Evolutionary conservation across 2,797 vertebrate species (phyloP), one percentile per base, ranked within the genome.

Genomic region (Serranus cabrilla): DNA sequence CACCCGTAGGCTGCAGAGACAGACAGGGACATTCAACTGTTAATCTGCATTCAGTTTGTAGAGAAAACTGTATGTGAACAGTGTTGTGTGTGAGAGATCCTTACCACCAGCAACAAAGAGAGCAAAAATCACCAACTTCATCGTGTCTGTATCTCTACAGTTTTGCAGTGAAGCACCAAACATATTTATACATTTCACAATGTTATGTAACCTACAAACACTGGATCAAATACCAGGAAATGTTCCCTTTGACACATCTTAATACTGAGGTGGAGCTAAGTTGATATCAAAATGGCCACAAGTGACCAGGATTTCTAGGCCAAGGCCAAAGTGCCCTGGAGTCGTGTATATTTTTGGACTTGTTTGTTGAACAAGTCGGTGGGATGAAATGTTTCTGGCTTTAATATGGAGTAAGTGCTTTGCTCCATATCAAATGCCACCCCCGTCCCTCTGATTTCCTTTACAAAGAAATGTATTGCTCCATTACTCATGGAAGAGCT

Each of bases 91-190:
- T 21, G 21, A 68, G 18, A 31, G 14, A 20, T 58, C 2, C 91
- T 91, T 91, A 95, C 95, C 94, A 27, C 92, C 91, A 63, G 82
- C 94, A 37, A 94, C 87, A 47, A 96, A 85, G 67, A 94, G 71
- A 84, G 94, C 93, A 1, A 95, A 67, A 74, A 95, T 77, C 79
- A 95, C 78, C 82, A 95, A 89, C 89, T 93, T 95, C 93, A 96
- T 94, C 82, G 40, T 94, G 84, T 58, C 83, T 85, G 67, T 74
- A 63, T 82, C 78, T 71, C 46, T 55, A 77, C 61, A 42, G n/a
- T 40, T 21, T 60, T 63, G 27, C n/a, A 9, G 8, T 23, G 25
- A 42, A 42, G 52, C 47, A 1, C 11, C 23, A n/a, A 23, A 8
- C 45, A 12, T 51, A 61, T 81, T 78, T 94, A 93, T 92, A 89